Base-by-base conservation (phyloP, 2,113 vertebrate genomes). In the Oxyura jamaicensis region DNA sequence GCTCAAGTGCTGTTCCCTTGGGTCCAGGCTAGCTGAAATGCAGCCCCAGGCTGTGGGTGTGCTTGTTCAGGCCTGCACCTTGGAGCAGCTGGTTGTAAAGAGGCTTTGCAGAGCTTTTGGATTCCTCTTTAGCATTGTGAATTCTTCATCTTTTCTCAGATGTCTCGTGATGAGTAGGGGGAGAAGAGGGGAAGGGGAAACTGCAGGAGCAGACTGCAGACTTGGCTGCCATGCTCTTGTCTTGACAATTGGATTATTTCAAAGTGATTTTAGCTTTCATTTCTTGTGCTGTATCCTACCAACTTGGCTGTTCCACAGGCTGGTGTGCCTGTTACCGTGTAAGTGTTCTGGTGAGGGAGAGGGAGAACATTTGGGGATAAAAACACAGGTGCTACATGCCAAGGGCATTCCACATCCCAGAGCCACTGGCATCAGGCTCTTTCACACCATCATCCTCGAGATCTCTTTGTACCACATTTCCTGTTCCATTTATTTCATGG, bases 231-330 rank as follows among this genome's bases (percentile, higher is more conserved):
- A 0, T 35, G 63, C 72, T 36, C 36, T 25, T 10, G 56, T 8
- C 44, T 78, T 63, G 59, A 10, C 28, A 79, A 2, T 12, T 18
- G 68, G 44, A 7, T 39, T 33, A 36, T 31, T 86, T 18, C 36
- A 74, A 25, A 6, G 8, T 11, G 44, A 10, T 52, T 41, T 4
- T 55, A 11, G 16, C 71, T 90, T 53, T 1, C 8, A 4, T 12
- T 3, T 29, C 28, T 53, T 26, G 72, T 28, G 33, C 39, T 72
- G 35, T 22, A 11, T 67, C 36, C 76, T 50, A 0, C 29, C 68
- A 26, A 1, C 4, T 4, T 4, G 7, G 53, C 53, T 20, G 4
- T 53, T 58, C 83, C 28, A 2, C 9, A 67, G 58, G 48, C 1
- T 46, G 59, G 1, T 1, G 2, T 14, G 4, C 60, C 46, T n/a